A percentile compares a stretch with the other conserved stretches of the same genome.
These are phyloP conservation scores for Allobates femoralis DNA, from an alignment of 2,797 vertebrate species.

Conservation along the genomic window DNA sequence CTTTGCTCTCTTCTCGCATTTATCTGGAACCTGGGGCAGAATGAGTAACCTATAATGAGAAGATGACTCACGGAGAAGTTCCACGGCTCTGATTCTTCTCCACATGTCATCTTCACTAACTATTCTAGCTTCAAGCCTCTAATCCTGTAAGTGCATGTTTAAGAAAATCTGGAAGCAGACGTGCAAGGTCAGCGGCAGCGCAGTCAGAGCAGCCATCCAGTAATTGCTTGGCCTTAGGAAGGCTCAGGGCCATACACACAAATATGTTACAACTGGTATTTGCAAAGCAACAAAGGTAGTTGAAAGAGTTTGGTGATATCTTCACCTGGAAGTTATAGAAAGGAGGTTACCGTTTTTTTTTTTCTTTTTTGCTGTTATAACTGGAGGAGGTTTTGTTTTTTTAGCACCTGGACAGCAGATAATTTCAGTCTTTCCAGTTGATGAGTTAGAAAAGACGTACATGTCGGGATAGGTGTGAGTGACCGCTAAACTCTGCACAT, in stretches of 20 bases:
- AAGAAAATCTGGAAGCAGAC: conserved; percentile 60
- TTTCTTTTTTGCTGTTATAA: too few relatives aligned
- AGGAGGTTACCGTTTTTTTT: neutral
- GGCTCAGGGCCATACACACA: conserved; percentile 47
- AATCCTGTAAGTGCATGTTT: conserved; percentile 54
- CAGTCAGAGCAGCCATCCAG: conserved; percentile 65
- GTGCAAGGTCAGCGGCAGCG: conserved; percentile 62
- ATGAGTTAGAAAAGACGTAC: too few relatives aligned
- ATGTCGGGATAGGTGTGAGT: too few relatives aligned
- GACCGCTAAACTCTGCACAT: too few relatives aligned
- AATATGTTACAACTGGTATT: conserved; percentile 23
- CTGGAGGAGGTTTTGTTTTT: too few relatives aligned
- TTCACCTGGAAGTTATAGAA: neutral
- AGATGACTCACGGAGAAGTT: conserved; percentile 9
- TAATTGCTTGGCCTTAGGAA: conserved; percentile 68
- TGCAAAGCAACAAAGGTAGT: neutral
- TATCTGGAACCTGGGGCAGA: conserved; percentile 15
- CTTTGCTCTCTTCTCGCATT: neutral
- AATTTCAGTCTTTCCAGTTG: too few relatives aligned
- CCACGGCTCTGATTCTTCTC: conserved; percentile 30
- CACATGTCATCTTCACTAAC: conserved; percentile 29
- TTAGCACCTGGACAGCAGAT: too few relatives aligned
- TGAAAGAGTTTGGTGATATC: neutral
- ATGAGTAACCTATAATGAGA: conserved; percentile 24
- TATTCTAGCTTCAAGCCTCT: conserved; percentile 30